Base-by-base conservation (phyloP, 2,888 invertebrate genomes). In the Calameuta filiformis region DNA sequence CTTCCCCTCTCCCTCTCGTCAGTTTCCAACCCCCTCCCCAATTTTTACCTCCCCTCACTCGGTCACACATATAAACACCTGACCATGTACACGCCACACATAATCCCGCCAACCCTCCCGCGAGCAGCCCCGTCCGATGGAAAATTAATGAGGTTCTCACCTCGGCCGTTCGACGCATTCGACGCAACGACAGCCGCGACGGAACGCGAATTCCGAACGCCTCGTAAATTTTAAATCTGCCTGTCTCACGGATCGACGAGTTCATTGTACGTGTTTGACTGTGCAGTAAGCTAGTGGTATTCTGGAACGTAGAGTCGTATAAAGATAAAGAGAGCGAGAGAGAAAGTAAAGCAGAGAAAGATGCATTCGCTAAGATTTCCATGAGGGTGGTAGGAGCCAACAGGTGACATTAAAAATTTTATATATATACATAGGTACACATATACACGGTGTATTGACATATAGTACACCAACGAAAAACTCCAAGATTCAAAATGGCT, bases 71-170 rank as follows among this genome's bases (percentile, higher is more conserved):
- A 1, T 12, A 37, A 12, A 4, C 37, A 37, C 37, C 12, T 12
- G 12, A 37, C 40, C 23, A 9, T 9, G 40, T 9, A 23, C 9
- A 23, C 40, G 23, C 23, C 15, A 33, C 23, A 23, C 40, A 15
- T 56, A 9, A 23, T 56, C 15, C 40, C 23, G 1, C 12, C 15
- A 12, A 12, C 30, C 37, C 40, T 4, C 23, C 23, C 68, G 2
- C 71, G 12, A 11, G 40, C 40, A 73, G 69, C 69, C n/a, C 75
- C 30, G 77, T 37, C 69, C 81, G 74, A 79, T 82, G 77, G 71
- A 71, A 82, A 80, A 80, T 82, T 82, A 82, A 82, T 78, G 81
- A 82, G 80, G 77, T 79, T 77, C 82, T 80, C 79, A 73, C 69
- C 56, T 56, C 56, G 69, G 15, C 34, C 71, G 40, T 56, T 56